Percentiles rank a stretch among this genome's conserved stretches.
These are phyloP conservation scores for Montipora foliosa DNA, from an alignment of 64 coral and sea anemone genomes.

Conservation along the genomic window DNA sequence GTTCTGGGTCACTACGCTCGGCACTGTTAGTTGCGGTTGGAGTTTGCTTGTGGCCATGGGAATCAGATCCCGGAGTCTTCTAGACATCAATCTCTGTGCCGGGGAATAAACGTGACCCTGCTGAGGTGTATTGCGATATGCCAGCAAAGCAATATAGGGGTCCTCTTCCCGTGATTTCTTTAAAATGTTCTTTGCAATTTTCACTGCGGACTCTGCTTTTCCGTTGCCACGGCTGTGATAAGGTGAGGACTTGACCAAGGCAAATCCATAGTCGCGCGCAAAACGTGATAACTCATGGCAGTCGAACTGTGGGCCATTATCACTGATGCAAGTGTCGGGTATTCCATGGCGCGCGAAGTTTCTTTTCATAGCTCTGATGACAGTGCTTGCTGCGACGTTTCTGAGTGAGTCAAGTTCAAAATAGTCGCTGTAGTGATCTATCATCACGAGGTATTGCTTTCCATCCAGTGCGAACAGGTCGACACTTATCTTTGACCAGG, in stretches of 20 bases:
- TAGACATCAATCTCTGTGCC: constrained; percentile 27
- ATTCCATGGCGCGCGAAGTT: too few relatives aligned
- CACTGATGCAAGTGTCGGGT: too few relatives aligned
- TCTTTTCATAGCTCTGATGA: too few relatives aligned
- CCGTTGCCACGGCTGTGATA: constrained; percentile 1
- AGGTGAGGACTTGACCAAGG: not conserved
- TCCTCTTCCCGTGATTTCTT: constrained; percentile 57
- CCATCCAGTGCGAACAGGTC: constrained; percentile 34
- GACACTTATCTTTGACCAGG: constrained; percentile 54
- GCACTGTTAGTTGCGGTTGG: constrained; percentile 28
- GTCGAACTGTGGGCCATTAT: too few relatives aligned
- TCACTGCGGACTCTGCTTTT: not conserved
- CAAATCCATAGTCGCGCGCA: too few relatives aligned
- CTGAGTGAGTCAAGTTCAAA: too few relatives aligned
- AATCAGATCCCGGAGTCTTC: constrained; percentile 22
- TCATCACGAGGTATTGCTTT: too few relatives aligned
- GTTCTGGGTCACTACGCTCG: constrained; percentile 26
- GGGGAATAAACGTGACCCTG: constrained; percentile 44
- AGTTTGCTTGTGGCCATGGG: constrained; percentile 21
- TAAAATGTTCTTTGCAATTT: constrained; percentile 54
- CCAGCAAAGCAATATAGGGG: constrained; percentile 45
- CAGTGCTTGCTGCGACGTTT: too few relatives aligned
- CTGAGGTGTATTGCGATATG: constrained; percentile 55
- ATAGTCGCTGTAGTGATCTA: too few relatives aligned
- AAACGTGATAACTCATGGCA: too few relatives aligned